A percentile compares a stretch with the other conserved stretches of the same genome.
Conservation (phyloP, 1,140 invertebrate species). For the Monochamus saltuarius region DNA sequence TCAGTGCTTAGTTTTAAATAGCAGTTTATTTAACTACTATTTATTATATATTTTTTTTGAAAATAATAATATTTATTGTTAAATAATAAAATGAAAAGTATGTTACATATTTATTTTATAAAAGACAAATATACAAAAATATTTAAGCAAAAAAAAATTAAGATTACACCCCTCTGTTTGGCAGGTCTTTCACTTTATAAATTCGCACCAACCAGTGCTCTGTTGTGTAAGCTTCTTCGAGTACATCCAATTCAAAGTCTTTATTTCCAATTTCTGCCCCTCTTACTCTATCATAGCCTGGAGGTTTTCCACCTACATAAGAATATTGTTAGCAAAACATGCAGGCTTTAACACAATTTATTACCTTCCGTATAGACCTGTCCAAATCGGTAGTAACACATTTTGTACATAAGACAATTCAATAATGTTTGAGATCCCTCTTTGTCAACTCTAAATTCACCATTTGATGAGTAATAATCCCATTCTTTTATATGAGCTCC, state of each 20-base stretch:
- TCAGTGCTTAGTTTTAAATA: too few relatives aligned
- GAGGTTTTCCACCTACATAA: constrained; percentile 67
- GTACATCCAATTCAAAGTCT: constrained; percentile 88
- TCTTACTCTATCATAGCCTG: constrained; percentile 87
- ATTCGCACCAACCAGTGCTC: constrained; percentile 96
- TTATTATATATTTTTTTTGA: too few relatives aligned
- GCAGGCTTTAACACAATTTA: constrained; percentile 14
- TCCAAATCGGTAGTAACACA: constrained; percentile 94
- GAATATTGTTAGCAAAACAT: constrained; percentile 9
- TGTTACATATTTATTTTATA: background rate
- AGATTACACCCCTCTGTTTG: constrained; percentile 66
- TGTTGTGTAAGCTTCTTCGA: constrained; percentile 93
- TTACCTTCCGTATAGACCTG: constrained; percentile 94
- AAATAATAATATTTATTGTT: too few relatives aligned
- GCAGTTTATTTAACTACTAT: too few relatives aligned
- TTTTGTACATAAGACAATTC: constrained; percentile 95
- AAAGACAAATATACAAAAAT: constrained; percentile 4
- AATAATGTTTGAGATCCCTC: constrained; percentile 84
- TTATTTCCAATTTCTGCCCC: constrained; percentile 94
- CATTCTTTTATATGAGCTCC: constrained; percentile 93
- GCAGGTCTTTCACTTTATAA: constrained; percentile 90
- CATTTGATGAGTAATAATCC: constrained; percentile 93
- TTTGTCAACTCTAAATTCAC: constrained; percentile 92
- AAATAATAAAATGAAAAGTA: too few relatives aligned
- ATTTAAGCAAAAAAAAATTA: constrained; percentile 7